These are phyloP conservation scores for Ennomos fuscantarius DNA, from an alignment of 2,888 invertebrate species.

Conservation along the genomic window DNA sequence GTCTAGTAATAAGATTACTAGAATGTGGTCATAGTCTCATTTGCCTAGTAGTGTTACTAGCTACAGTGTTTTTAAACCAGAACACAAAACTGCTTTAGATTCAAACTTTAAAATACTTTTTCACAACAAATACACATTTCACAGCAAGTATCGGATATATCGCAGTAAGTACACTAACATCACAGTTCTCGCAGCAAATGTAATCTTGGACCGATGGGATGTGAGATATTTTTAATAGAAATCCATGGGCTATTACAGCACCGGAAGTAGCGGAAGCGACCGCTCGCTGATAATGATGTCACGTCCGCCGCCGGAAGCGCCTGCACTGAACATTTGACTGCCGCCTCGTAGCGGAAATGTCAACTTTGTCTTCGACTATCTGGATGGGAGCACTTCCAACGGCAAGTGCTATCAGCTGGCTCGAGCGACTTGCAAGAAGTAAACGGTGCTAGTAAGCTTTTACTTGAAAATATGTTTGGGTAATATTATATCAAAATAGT, in stretches of 20 bases:
- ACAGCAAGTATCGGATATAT: too few species aligned
- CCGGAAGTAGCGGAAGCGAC: conserved; percentile 37
- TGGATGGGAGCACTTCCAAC: conserved; percentile 20
- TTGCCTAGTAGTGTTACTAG: too few species aligned
- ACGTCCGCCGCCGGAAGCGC: conserved; percentile 35
- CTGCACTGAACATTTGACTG: conserved; percentile 29
- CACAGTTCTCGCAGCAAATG: neutral
- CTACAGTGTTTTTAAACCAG: too few species aligned
- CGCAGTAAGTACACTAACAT: too few species aligned
- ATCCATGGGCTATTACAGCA: conserved; percentile 30
- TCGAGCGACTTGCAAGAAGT: conserved; percentile 5
- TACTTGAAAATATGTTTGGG: too few species aligned
- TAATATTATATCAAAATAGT: too few species aligned
- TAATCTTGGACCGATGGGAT: conserved; percentile 1
- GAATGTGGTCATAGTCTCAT: too few species aligned
- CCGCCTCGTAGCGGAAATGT: conserved; percentile 30
- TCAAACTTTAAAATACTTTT: too few species aligned
- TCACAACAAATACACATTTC: too few species aligned
- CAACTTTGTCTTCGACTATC: conserved; percentile 37
- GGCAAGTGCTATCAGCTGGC: conserved; percentile 11
- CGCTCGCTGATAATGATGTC: conserved; percentile 42
- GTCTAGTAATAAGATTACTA: too few species aligned
- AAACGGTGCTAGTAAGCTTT: neutral
- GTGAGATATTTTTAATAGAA: conserved; percentile 24
- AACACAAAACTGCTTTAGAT: too few species aligned